phyloP scores from a whole-genome alignment of 1,140 invertebrate species.

The Drosophila eugracilis region DNA sequence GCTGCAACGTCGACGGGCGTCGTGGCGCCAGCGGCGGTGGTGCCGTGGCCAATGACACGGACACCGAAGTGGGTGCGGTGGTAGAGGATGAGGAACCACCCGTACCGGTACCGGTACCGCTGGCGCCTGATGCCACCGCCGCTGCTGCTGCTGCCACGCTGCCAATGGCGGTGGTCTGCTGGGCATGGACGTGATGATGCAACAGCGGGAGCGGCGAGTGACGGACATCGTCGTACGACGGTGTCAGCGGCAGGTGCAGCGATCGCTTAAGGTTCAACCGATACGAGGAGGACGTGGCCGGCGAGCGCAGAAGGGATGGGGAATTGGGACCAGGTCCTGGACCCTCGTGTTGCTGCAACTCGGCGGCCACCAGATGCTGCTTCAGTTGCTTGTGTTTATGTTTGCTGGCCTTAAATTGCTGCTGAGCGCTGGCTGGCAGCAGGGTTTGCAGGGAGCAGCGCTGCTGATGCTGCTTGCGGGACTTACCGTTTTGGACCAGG shows the following conservation, averaged over 20 bases:
- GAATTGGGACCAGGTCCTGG: conserved; percentile 43
- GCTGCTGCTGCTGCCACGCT: conserved; percentile 60
- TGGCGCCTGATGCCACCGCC: conserved; percentile 26
- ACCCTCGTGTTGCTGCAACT: conserved; percentile 44
- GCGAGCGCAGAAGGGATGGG: conserved; percentile 70
- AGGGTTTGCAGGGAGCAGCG: conserved; percentile 81
- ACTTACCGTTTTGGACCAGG: conserved; percentile 85
- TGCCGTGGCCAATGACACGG: conserved; percentile 58
- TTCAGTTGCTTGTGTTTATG: conserved; percentile 76
- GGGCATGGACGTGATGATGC: conserved; percentile 73
- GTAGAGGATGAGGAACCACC: conserved; percentile 56
- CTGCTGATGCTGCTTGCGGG: conserved; percentile 76
- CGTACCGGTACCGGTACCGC: conserved; percentile 16
- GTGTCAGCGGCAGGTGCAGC: conserved; percentile 79
- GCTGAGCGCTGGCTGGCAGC: conserved; percentile 76
- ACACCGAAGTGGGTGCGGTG: conserved; percentile 64
- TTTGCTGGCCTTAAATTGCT: conserved; percentile 71
- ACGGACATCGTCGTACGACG: conserved; percentile 75
- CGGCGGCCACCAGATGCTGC: conserved; percentile 57
- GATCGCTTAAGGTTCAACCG: conserved; percentile 77
- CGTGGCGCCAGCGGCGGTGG: conserved; percentile 65
- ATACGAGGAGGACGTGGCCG: conserved; percentile 76
- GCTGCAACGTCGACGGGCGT: conserved; percentile 73
- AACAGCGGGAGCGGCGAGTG: conserved; percentile 81
- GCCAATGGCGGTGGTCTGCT: conserved; percentile 69